Base-by-base conservation (phyloP, 1,140 invertebrate species). In the Rhagoletis pomonella region DNA sequence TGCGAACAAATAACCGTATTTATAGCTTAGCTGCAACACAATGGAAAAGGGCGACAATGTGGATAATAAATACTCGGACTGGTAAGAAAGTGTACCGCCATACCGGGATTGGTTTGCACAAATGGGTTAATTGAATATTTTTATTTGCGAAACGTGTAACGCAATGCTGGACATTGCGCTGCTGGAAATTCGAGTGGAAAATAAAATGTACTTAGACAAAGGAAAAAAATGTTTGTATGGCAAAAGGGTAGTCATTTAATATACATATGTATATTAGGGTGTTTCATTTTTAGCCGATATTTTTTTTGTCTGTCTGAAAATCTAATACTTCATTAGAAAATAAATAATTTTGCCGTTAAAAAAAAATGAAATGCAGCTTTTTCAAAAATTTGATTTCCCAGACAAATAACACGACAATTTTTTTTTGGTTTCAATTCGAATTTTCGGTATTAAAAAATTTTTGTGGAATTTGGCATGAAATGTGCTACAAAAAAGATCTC, bases 111-210 rank as follows among this genome's bases (percentile, higher is more conserved):
- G 60, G 60, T 62, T 62, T 7, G 29, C n/a, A 55, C 73, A 81
- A 81, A 81, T 81, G 73, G 47, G 17, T 81, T 81, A 81, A 81
- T 81, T 81, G 73, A 81, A 81, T 81, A 55, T 55, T 81, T 81
- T 81, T 81, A 81, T 81, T 81, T 81, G 73, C n/a, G 2, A 50
- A 55, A 81, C 73, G 73, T 81, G 73, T 55, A 81, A 81, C 42
- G 47, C 73, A 81, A 7, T 29, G 29, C 39, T 67, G 64, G 39
- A 7, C 60, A 62, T 62, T 42, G 64, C 64, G 6, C 4, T 67
- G 19, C 10, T 19, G n/a, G 17, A 39, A 67, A 67, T 67, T n/a
- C 73, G 7, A 55, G 47, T 55, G 73, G 17, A n/a, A 50, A n/a
- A 55, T 81, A 81, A 58, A 81, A 47, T 19, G n/a, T 47, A 55